Evolutionary conservation across 2,797 vertebrate genomes (phyloP), one percentile per base, ranked within the genome.

Genomic region (Neopelma chrysocephalum): DNA sequence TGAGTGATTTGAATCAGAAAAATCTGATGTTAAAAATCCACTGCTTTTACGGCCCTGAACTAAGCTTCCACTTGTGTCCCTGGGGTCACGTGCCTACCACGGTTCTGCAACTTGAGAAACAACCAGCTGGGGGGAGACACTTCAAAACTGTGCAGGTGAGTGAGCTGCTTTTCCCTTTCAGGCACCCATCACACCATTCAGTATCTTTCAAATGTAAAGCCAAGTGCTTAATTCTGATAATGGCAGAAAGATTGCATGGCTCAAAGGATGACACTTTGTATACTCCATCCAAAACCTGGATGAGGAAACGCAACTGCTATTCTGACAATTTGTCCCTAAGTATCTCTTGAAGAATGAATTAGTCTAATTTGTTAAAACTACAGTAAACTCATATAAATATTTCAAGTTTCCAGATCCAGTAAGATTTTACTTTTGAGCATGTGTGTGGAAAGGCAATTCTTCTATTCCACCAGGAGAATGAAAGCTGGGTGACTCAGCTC

Each of bases 41-140:
- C 12, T 53, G 16, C 4, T 82, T 88, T 69, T n/a, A 87, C 48
- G 32, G 23, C 6, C 36, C 14, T 34, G 43, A 65, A 45, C 16
- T 14, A 64, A 53, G 61, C 16, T 58, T 75, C 43, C 23, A 34
- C 4, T 17, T 5, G 8, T 15, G 32, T 68, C 34, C 1, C 2
- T 58, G 27, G 5, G 10, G 54, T 71, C 54, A 72, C 0, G 0
- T 43, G 31, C 25, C 45, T n/a, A 61, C 15, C 57, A 76, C 14
- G 79, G 31, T 20, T 93, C 51, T 87, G 64, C 48, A 58, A 1
- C 22, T 19, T 70, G 22, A 47, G 31, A 68, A 77, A 83, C 12
- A 80, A 72, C 3, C 1, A 9, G 5, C 42, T 25, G 14, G 22
- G 27, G 18, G 86, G 23, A 65, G 15, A 84, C 13, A 56, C 25